These are phyloP conservation scores for Paraescarpia echinospica DNA, from an alignment of 1,140 invertebrate species.

Conservation along the genomic window DNA sequence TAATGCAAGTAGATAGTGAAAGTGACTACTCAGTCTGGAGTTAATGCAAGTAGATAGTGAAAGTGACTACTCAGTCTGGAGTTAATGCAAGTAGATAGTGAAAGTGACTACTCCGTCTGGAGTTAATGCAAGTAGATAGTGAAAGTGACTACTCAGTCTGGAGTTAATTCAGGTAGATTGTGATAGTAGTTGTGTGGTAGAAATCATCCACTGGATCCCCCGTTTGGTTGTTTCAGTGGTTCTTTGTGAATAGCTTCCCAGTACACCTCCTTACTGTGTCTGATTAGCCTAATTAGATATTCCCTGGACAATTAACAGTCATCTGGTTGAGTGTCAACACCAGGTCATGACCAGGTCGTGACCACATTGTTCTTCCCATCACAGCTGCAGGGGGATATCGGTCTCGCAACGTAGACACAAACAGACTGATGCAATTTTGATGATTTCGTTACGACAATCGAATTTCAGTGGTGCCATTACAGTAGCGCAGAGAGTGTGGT, in stretches of 20 bases:
- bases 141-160: too few relatives aligned
- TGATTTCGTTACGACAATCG: not conserved
- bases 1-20: too few relatives aligned
- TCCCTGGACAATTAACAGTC: not conserved
- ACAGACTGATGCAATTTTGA: not conserved
- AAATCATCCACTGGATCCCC: too few relatives aligned
- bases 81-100: too few relatives aligned
- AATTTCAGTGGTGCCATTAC: not conserved
- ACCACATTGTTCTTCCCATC: not conserved
- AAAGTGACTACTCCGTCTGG: too few relatives aligned
- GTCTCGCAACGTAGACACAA: not conserved
- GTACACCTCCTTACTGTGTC: constrained; percentile 16
- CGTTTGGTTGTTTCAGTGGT: not conserved
- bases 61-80: too few relatives aligned
- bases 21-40: too few relatives aligned
- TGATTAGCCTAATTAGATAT: not conserved
- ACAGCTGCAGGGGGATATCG: not conserved
- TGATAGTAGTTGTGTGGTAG: too few relatives aligned
- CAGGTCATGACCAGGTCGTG: not conserved
- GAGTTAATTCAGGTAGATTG: too few relatives aligned
- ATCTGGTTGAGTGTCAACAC: not conserved
- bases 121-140: too few relatives aligned
- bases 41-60: too few relatives aligned
- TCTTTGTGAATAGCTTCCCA: not conserved
- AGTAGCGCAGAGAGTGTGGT: not conserved